Evolutionary conservation across 2,797 vertebrate genomes (phyloP).

Genomic region (Diplodus sargus): DNA sequence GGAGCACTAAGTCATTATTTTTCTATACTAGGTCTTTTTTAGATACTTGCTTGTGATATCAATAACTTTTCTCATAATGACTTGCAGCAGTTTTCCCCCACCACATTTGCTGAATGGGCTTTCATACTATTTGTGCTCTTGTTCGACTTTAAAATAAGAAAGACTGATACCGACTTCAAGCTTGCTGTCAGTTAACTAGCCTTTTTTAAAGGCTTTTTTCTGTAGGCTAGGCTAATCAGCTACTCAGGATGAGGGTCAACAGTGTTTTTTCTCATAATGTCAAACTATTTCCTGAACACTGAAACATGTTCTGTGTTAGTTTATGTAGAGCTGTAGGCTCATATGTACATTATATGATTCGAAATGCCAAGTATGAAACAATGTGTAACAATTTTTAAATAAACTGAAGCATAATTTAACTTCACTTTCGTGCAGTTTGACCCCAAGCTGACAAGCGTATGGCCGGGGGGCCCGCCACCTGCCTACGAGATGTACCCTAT

Average conservation of each 20-base stretch:
- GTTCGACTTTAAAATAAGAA: too few relatives aligned
- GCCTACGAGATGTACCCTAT: conserved; percentile 62
- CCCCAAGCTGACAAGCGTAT: conserved; percentile 49
- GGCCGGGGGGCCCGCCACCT: conserved; percentile 28
- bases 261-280: background rate
- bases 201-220: background rate
- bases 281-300: background rate
- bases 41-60: too few relatives aligned
- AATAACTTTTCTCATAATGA: too few relatives aligned
- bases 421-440: conserved; percentile 70
- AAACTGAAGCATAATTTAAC: background rate
- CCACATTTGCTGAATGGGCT: too few relatives aligned
- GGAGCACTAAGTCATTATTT: too few relatives aligned
- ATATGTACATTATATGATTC: background rate
- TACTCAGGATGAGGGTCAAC: background rate
- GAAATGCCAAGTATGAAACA: background rate
- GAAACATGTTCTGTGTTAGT: background rate
- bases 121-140: too few relatives aligned
- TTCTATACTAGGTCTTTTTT: too few relatives aligned
- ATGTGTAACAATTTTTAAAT: background rate
- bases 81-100: too few relatives aligned
- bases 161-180: too few relatives aligned
- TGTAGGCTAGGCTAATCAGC: background rate
- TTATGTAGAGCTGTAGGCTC: background rate
- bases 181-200: too few relatives aligned